Percentiles rank a stretch among this genome's conserved stretches.
phyloP scores from a whole-genome alignment of 2,888 invertebrate genomes.

The Cerceris ruficornis region DNA sequence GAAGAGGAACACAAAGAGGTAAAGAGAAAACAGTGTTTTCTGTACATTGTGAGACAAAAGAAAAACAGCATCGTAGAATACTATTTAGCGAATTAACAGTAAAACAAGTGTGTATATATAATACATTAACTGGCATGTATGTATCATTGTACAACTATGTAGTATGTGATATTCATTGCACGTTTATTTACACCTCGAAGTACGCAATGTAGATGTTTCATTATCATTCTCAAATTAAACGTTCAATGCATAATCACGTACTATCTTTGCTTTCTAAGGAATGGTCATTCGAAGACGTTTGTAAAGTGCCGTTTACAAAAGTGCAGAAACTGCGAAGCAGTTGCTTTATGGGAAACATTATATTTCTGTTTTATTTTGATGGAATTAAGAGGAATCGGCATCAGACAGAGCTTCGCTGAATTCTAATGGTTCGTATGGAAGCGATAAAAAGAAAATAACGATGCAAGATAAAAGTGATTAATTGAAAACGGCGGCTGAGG shows the following conservation, averaged over 20 bases:
- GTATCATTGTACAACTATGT: conserved; percentile 30
- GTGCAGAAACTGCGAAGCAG: not conserved
- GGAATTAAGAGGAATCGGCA: too few relatives aligned
- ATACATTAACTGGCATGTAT: conserved; percentile 55
- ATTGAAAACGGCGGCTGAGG: too few relatives aligned
- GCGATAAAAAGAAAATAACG: too few relatives aligned
- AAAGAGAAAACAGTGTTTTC: conserved; percentile 53
- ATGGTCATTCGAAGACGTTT: not conserved
- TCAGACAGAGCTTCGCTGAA: too few relatives aligned
- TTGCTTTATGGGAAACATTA: too few relatives aligned
- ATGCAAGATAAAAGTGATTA: too few relatives aligned
- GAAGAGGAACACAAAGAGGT: conserved; percentile 59
- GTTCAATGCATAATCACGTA: conserved; percentile 19
- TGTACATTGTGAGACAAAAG: conserved; percentile 47
- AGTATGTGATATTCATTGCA: conserved; percentile 24
- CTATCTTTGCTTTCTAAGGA: conserved; percentile 6
- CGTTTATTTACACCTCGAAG: conserved; percentile 27
- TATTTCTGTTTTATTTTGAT: too few relatives aligned
- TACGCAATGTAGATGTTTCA: not conserved
- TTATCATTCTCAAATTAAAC: conserved; percentile 20
- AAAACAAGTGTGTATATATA: conserved; percentile 48
- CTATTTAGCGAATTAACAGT: conserved; percentile 50
- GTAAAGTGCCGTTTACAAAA: not conserved
- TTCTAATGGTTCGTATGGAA: too few relatives aligned
- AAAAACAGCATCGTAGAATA: conserved; percentile 41